Conservation (phyloP, 2,113 vertebrate genomes). For the Carollia perspicillata region DNA sequence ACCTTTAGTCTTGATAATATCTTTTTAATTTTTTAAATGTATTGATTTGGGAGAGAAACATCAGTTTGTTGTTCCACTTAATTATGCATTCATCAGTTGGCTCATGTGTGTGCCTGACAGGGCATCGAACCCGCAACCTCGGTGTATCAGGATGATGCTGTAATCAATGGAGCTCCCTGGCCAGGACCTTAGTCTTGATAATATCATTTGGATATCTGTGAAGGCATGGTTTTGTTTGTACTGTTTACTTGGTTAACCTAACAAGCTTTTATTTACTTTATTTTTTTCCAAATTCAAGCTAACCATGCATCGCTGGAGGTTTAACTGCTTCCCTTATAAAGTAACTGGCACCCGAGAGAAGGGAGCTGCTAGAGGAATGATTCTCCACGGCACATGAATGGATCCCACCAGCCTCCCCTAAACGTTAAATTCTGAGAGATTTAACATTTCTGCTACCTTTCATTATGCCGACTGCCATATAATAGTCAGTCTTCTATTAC, state of each 20-base stretch:
- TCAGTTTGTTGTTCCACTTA: too few species aligned
- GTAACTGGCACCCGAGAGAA: neutral
- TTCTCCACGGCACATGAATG: neutral
- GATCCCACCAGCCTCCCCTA: neutral
- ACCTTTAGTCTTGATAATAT: neutral
- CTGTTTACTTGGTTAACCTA: neutral
- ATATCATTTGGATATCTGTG: neutral
- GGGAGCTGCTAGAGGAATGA: neutral
- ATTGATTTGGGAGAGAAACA: too few species aligned
- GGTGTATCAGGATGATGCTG: too few species aligned
- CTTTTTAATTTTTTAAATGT: too few species aligned
- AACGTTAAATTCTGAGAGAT: constrained; percentile 9
- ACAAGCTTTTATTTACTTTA: neutral
- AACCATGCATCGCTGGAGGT: neutral
- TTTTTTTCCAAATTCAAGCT: neutral
- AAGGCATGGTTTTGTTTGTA: neutral
- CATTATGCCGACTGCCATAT: neutral
- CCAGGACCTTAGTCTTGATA: neutral
- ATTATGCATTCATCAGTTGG: too few species aligned
- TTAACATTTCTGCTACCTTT: constrained; percentile 12
- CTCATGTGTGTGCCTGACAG: too few species aligned
- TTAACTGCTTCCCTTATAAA: neutral
- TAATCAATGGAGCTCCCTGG: too few species aligned
- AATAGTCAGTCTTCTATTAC: neutral
- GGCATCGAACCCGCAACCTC: too few species aligned